These are phyloP conservation scores for Lottia gigantea DNA, from an alignment of 2,888 invertebrate species.

Conservation along the genomic window DNA sequence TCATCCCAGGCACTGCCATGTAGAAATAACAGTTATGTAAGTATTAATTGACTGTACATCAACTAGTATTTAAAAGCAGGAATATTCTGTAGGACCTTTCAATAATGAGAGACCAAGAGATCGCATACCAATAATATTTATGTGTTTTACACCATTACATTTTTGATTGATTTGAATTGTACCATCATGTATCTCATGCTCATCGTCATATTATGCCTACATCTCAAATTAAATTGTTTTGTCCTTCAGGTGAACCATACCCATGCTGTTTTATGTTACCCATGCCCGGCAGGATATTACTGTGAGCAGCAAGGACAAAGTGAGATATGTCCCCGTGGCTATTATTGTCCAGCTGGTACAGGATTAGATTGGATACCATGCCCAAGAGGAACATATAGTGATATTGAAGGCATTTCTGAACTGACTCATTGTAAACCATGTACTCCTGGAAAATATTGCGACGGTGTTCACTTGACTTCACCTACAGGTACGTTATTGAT, in stretches of 20 bases:
- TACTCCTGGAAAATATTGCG: slow-evolving; percentile 61
- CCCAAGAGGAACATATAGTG: slow-evolving; percentile 64
- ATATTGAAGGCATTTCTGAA: slow-evolving; percentile 50
- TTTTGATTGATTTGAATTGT: neutral
- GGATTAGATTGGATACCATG: slow-evolving; percentile 62
- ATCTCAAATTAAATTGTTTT: neutral
- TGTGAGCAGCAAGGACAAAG: slow-evolving; percentile 54
- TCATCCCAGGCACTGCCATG: slow-evolving; percentile 57
- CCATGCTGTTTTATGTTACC: slow-evolving; percentile 56
- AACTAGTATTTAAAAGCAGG: no score
- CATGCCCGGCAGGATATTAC: slow-evolving; percentile 63
- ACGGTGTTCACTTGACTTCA: slow-evolving; percentile 52
- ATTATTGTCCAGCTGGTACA: slow-evolving; percentile 64
- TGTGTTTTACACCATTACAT: no score
- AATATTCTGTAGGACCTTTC: no score
- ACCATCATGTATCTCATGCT: neutral
- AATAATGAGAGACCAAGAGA: no score
- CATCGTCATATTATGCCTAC: no score
- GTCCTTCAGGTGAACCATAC: slow-evolving; percentile 60
- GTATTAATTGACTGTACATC: slow-evolving; percentile 17
- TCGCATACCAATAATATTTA: no score
- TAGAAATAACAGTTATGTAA: slow-evolving; percentile 60
- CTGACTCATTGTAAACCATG: slow-evolving; percentile 61
- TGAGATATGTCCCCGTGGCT: slow-evolving; percentile 58
- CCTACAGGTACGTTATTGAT: slow-evolving; percentile 47